These are phyloP conservation scores for Haliclona indistincta DNA, from an alignment of 37 sponge, comb jelly and placozoan species.

Conservation along the genomic window DNA sequence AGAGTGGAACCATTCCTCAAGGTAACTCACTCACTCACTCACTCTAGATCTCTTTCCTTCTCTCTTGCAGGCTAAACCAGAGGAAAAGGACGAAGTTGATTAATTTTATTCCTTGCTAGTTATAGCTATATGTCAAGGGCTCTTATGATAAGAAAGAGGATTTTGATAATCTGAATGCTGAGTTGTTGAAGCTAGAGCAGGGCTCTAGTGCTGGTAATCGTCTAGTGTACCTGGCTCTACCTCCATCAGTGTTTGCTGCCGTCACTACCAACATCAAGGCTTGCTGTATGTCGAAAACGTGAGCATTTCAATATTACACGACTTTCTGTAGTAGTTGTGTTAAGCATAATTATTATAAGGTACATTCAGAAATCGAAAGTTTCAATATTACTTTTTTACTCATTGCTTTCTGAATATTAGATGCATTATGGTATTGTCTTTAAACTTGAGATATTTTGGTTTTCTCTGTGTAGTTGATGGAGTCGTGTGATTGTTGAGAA, in stretches of 20 bases:
- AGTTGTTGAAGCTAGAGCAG: constrained; percentile 73
- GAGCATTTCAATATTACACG: background rate
- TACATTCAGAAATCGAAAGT: background rate
- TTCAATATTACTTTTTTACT: no score
- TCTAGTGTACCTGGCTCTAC: constrained; percentile 96
- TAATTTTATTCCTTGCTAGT: constrained; percentile 77
- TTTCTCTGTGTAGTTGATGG: constrained; percentile 74
- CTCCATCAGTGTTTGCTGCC: constrained; percentile 91
- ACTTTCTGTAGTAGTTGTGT: no score
- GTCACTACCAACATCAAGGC: constrained; percentile 85
- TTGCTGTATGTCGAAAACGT: constrained; percentile 73
- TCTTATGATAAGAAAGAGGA: constrained; percentile 64
- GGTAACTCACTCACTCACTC: constrained; percentile 24
- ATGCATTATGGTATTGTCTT: no score
- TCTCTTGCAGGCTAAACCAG: constrained; percentile 11
- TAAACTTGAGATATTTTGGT: no score
- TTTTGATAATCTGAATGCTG: constrained; percentile 77
- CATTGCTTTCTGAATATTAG: no score
- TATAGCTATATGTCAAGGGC: constrained; percentile 81
- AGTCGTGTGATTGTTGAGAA: constrained; percentile 97
- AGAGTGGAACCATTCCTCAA: constrained; percentile 87
- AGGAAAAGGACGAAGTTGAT: constrained; percentile 59
- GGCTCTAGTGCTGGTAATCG: constrained; percentile 56
- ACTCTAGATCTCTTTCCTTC: background rate
- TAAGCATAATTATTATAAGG: no score